These are phyloP conservation scores for Matsumyia berberina DNA, from an alignment of 2,888 invertebrate species.

Conservation along the genomic window DNA sequence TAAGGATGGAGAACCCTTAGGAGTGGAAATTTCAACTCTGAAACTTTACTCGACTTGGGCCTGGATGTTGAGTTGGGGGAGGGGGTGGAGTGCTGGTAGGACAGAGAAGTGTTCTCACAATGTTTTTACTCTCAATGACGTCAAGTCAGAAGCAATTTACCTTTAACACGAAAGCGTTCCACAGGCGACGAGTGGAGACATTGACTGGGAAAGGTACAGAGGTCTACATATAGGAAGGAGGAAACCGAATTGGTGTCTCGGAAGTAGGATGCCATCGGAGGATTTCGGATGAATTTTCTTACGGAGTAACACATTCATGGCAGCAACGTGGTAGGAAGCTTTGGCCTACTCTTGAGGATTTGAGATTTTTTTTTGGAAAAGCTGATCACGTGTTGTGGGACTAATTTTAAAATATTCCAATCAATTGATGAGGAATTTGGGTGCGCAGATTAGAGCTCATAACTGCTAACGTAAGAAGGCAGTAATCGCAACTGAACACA, in stretches of 20 bases:
- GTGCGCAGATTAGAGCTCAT: too few species aligned
- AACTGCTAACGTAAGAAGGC: too few species aligned
- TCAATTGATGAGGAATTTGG: too few species aligned
- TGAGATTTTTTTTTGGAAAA: too few species aligned
- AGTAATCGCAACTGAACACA: too few species aligned
- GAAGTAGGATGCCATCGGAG: constrained; percentile 17
- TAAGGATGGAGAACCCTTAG: constrained; percentile 16
- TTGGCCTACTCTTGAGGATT: too few species aligned
- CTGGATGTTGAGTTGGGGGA: neutral
- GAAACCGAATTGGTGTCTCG: constrained; percentile 32
- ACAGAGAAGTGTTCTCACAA: constrained; percentile 3
- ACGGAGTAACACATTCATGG: too few species aligned
- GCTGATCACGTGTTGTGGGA: too few species aligned
- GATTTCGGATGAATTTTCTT: constrained; percentile 13
- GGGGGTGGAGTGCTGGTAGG: neutral
- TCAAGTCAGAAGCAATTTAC: constrained; percentile 56
- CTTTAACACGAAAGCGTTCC: constrained; percentile 15
- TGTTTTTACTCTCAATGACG: constrained; percentile 34
- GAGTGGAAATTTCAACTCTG: constrained; percentile 42
- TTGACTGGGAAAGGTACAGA: neutral
- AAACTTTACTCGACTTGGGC: constrained; percentile 46
- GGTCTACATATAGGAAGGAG: neutral
- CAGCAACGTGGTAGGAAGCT: too few species aligned
- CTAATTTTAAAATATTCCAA: too few species aligned
- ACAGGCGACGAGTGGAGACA: neutral